Base-by-base conservation (phyloP, 1,140 invertebrate species). In the Aphelinus certus region DNA sequence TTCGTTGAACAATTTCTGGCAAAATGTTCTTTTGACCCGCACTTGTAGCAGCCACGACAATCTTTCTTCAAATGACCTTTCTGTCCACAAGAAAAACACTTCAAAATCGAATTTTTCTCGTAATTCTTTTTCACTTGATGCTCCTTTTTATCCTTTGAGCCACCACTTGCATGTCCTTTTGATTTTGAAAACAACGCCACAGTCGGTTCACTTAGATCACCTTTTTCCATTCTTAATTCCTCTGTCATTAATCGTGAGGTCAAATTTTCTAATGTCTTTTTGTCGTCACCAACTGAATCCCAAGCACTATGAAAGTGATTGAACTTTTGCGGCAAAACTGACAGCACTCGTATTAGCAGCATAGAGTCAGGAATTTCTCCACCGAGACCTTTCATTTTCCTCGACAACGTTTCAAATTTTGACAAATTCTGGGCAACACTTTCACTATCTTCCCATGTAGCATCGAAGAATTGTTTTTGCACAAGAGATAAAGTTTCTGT, bases 211-310 rank as follows among this genome's bases (percentile, higher is more conserved):
- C 26, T 60, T 5, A 4, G 3, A 26, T 60, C 57, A 4, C 26
- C 57, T 60, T 60, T 26, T 42, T n/a, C 26, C 26, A 6, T 7
- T 3, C 57, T 6, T 60, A 4, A 4, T 60, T 60, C 57, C 26
- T 60, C 57, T 4, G 26, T 60, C 26, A 60, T n/a, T 26, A 60
- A 26, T 26, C 57, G 6, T 6, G 57, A 7, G 4, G 49, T 51
- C 5, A 66, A n/a, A 53, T 66, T 53, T 4, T 53, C 64, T 26
- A 66, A 3, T 26, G 64, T 66, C 48, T 62, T 7, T 26, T 66
- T 66, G n/a, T 63, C 73, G 79, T 71, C 76, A 77, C 78, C 26
- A 84, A 61, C n/a, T 78, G 76, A 82, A 79, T 64, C 62, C 62
- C 46, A 64, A 10, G 56, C 67, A 69, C 67, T 69, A 9, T 60